Base-by-base conservation (phyloP, 30 jellyfish, hydroid and myxozoan species). In the Hydractinia symbiolongicarpus region DNA sequence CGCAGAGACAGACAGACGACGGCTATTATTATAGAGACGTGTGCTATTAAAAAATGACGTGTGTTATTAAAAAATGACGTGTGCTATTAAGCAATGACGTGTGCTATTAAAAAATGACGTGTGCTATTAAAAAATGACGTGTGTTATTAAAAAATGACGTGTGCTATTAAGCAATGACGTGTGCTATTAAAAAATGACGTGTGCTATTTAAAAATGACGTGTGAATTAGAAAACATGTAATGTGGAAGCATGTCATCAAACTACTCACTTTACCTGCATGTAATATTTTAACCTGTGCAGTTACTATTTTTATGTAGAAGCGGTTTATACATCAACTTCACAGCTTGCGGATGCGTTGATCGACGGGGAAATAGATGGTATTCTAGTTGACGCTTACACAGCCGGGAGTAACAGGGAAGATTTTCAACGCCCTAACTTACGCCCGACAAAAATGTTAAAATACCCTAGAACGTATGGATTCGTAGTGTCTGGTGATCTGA, bases 301-400 rank as follows among this genome's bases (percentile, higher is more conserved):
- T 30, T 30, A 30, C 44, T 58, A 11, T 58, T 11, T 3, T 58
- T 11, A 1, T 17, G 15, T 68, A 68, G 78, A 14, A 21, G 15
- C 51, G 21, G 30, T 10, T 11, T 68, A 68, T 21, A 68, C 78
- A 10, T 10, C 30, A 11, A 50, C 21, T 20, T 14, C n/a, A 68
- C 51, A 15, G 78, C 78, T 68, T 20, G 50, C 50, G 21, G 52
- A 68, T 11, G 78, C n/a, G 15, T 20, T 68, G 52, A 15, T 14
- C 13, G 78, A 15, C 16, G 52, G 78, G 15, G 21, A 68, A 20
- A 21, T 68, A 10, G 78, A 68, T 10, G 78, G 78, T 10, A 50
- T 68, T 10, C 78, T 68, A 68, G 15, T 68, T 10, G 78, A 68
- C 21, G 30, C 78, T 1, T 68, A 14, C 78, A 21, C 52, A 20